Base-by-base conservation (phyloP, 2,888 invertebrate genomes). In the Portevinia maculata region DNA sequence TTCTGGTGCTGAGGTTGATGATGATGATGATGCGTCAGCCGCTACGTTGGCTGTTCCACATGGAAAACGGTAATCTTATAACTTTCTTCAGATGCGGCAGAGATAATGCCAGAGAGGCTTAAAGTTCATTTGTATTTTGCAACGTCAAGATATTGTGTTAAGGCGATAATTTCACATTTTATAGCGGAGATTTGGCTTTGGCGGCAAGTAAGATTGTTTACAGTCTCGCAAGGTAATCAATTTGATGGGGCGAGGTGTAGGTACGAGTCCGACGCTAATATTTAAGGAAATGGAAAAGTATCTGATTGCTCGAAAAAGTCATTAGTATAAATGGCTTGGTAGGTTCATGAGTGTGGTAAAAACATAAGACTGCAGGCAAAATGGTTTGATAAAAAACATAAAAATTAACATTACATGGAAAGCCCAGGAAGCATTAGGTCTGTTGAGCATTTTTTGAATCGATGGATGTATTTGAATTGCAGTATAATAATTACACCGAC, bases 31-130 rank as follows among this genome's bases (percentile, higher is more conserved):
- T 70, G 37, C 9, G 37, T n/a, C 15, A 17, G 46, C 32, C 32
- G 28, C 32, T n/a, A 1, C 13, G 13, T 28, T 59, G 39, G 41
- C 24, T 53, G 44, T 67, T 55, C 41, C 37, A 41, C 41, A 64
- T 75, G 55, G 21, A 60, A 74, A 70, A 65, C 59, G 39, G 46
- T 53, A 60, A 50, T 48, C 65, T 70, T 17, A 44, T 46, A 76
- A 81, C 76, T 83, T 83, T 83, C 81, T 65, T 70, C 34, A 41
- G 59, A 76, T 62, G 17, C 52, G 28, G 50, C 34, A 41, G n/a
- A 65, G 76, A 65, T 76, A 59, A 52, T 17, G 34, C 28, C 48
- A 3, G 46, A 50, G 50, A 21, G 34, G 53, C 17, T 62, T 69
- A 21, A 17, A 30, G 57, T 50, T 70, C 57, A 57, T 64, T 64